Base-by-base conservation (phyloP, 2,888 invertebrate genomes). In the Macaria liturata region DNA sequence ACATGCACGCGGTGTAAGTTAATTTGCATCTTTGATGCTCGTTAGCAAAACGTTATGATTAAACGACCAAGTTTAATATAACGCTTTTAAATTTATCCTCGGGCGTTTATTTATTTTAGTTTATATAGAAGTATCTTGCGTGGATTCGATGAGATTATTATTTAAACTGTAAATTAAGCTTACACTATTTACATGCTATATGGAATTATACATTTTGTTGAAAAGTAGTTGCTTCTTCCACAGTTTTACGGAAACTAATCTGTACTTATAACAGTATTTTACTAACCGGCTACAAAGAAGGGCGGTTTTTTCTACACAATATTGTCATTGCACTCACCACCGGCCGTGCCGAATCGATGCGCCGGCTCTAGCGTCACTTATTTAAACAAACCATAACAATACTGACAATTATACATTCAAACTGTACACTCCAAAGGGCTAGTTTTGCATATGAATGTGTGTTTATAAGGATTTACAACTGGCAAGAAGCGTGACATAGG, bases 371-470 rank as follows among this genome's bases (percentile, higher is more conserved):
- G 69, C 66, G 67, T 69, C 62, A 66, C 57, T 54, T 76, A 72
- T 80, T 78, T 76, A 70, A 72, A 54, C 67, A 72, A 69, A 72
- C 72, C 73, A 70, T 73, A 70, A 86, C 84, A 86, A 86, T 86
- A 79, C 73, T 76, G 9, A 83, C 84, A 87, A 88, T 89, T 85
- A 87, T 71, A 81, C 76, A 82, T 84, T 81, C 78, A 81, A 81
- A 82, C 66, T 61, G 65, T 65, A 69, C 59, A 54, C 59, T 55
- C 69, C 64, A 65, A 63, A 59, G 68, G 71, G 70, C 64, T 59
- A 20, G 45, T 74, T 79, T 69, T 74, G 74, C 77, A 83, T 82
- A 70, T 77, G 71, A 81, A 84, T 81, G 57, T 60, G 50, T 76
- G 72, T 78, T 78, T 78, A 75, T 74, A 78, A 70, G 74, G 68